Conservation (phyloP, 2,113 vertebrate species). For the Rattus rattus region DNA sequence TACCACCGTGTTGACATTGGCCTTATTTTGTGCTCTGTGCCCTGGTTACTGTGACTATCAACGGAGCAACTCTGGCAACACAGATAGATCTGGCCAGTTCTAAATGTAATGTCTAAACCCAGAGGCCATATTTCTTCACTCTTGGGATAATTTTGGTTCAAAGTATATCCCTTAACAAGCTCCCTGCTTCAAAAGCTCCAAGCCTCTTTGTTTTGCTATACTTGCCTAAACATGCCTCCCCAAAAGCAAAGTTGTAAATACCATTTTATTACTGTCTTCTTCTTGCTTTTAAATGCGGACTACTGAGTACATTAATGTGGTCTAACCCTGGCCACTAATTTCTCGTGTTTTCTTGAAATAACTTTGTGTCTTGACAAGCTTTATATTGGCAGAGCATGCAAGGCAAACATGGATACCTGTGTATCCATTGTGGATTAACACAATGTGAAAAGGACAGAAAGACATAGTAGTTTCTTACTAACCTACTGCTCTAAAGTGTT, state of each 20-base stretch:
- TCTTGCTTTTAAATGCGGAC: conserved; percentile 24
- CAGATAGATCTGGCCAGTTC: not conserved
- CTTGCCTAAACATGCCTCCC: conserved; percentile 37
- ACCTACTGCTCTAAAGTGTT: not conserved
- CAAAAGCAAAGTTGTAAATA: not conserved
- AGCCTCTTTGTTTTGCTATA: conserved; percentile 22
- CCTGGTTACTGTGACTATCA: not conserved
- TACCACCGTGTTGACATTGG: not conserved
- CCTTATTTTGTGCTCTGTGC: not conserved
- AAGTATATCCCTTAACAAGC: conserved; percentile 15
- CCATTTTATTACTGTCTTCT: not conserved
- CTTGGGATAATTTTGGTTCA: conserved; percentile 39
- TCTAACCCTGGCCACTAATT: not conserved
- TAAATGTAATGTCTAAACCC: not conserved
- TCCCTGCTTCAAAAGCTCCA: conserved; percentile 54
- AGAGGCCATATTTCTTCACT: conserved; percentile 56
- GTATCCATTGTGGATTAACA: too few relatives aligned
- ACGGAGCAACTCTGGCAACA: not conserved
- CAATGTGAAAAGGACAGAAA: too few relatives aligned
- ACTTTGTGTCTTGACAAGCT: not conserved
- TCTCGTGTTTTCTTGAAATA: not conserved
- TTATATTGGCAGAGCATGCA: not conserved
- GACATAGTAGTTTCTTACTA: not conserved
- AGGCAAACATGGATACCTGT: not conserved
- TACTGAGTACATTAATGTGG: not conserved